Base-by-base conservation (phyloP, 2,797 vertebrate genomes). In the Coendou prehensilis region DNA sequence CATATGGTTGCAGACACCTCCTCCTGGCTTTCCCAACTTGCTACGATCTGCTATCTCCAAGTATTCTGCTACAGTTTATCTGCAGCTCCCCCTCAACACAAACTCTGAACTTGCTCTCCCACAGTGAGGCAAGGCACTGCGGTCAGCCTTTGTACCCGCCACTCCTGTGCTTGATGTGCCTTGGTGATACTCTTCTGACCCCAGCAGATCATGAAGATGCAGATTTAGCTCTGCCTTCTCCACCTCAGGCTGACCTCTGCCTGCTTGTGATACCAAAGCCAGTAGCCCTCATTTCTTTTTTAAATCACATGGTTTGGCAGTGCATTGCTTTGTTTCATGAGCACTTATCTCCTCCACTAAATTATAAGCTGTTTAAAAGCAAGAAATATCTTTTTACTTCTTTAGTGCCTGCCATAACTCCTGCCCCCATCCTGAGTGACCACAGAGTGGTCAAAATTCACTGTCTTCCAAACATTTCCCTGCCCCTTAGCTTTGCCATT, bases 281-380 rank as follows among this genome's bases (percentile, higher is more conserved):
- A 45, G n/a, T 41, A 87, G 37, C 13, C 28, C 2, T 17, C 6
- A 13, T 78, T 85, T 85, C 23, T 63, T 28, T 83, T 45, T 22
- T 5, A 30, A 85, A 94, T 93, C 83, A 63, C 1, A 1, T 61
- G 20, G 64, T 56, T 91, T 30, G 64, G 57, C n/a, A 67, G n/a
- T 56, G 33, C 23, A 67, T 59, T 71, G n/a, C 76, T 93, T 67
- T 91, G 54, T 67, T 95, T 88, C 41, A 10, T 73, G 52, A 81
- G 14, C n/a, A 18, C 64, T 85, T 71, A 41, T 45, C 63, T 69
- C n/a, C 17, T 64, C 54, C 63, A 37, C 14, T 71, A 71, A 56
- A 85, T 6, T 59, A 17, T 23, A 76, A 80, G 33, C 30, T 54
- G 2, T 67, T 78, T 80, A 87, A 87, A 82, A 47, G 8, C 30